Base-by-base conservation (phyloP, 2,888 invertebrate species). In the Lamproptera curius region DNA sequence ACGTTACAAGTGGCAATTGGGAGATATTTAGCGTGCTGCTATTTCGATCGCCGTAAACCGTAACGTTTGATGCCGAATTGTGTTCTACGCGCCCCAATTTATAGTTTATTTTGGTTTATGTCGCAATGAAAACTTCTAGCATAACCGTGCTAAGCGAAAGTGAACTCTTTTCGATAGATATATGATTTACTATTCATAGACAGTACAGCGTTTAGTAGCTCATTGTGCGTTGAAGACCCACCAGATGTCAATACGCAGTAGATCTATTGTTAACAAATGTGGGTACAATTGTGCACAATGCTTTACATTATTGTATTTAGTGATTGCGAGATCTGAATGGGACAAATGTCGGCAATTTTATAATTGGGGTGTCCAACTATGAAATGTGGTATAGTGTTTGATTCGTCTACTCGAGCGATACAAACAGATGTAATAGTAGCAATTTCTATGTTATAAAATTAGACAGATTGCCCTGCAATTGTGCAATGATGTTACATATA, bases 251-350 rank as follows among this genome's bases (percentile, higher is more conserved):
- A 70, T 67, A 66, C 67, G 63, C 65, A 69, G 68, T 65, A 60
- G 70, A 68, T 56, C 77, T 59, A 80, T 86, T 86, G 86, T 86
- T 77, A 79, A 78, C 81, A 81, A 83, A 82, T 81, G 80, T 70
- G 76, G 73, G 74, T 75, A 82, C 84, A 83, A 85, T 79, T 73
- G 78, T 59, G 70, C 71, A 84, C 81, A 85, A 84, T 75, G 72
- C 65, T 63, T 62, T 65, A 73, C 75, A 76, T 78, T 76, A 82
- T 80, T 77, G 76, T 75, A 78, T 83, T 83, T 74, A 67, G 69
- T 57, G 61, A 56, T 72, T 72, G 74, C 76, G 67, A 75, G 64
- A 57, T 20, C 61, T 59, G 64, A 68, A 62, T 53, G 63, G 62
- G 72, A 80, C 86, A 84, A 85, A 83, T 85, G 85, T 80, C 80